Conservation (phyloP, 2,113 vertebrate species). For the Phaethon lepturus region DNA sequence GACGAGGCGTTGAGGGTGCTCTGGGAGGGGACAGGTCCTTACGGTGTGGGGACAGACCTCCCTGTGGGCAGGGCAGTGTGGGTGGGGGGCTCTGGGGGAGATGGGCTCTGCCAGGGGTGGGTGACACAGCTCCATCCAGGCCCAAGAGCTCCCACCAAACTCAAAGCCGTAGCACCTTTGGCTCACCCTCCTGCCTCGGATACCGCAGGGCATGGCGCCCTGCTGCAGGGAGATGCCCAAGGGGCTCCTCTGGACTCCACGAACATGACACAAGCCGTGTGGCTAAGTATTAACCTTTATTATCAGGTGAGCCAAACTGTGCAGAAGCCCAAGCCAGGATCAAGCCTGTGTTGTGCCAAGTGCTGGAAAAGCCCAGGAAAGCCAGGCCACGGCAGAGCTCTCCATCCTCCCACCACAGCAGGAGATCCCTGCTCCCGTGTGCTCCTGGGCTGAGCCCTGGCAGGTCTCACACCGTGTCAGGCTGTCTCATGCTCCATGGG, state of each 20-base stretch:
- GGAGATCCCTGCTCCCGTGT: background rate
- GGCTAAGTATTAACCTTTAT: background rate
- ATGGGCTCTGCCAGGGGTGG: fast-evolving
- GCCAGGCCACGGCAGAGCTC: fast-evolving
- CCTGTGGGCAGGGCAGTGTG: background rate
- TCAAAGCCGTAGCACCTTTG: fast-evolving
- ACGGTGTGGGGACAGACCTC: fast-evolving
- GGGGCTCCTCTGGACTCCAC: fast-evolving
- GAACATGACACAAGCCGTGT: fast-evolving
- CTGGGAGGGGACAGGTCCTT: background rate
- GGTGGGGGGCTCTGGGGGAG: background rate
- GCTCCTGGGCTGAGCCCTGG: background rate
- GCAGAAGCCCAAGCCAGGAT: background rate
- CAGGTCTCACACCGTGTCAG: fast-evolving
- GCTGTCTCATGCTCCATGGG: fast-evolving
- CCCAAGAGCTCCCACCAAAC: fast-evolving
- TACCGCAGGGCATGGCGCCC: fast-evolving
- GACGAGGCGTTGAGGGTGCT: too few species aligned
- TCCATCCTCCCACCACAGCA: fast-evolving
- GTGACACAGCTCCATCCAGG: background rate
- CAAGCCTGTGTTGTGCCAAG: fast-evolving
- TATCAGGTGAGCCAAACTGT: background rate
- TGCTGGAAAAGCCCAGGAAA: background rate
- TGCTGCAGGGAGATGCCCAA: fast-evolving
- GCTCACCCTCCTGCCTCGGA: fast-evolving